phyloP scores from a whole-genome alignment of 2,888 invertebrate species.

The Tribolium freemani region DNA sequence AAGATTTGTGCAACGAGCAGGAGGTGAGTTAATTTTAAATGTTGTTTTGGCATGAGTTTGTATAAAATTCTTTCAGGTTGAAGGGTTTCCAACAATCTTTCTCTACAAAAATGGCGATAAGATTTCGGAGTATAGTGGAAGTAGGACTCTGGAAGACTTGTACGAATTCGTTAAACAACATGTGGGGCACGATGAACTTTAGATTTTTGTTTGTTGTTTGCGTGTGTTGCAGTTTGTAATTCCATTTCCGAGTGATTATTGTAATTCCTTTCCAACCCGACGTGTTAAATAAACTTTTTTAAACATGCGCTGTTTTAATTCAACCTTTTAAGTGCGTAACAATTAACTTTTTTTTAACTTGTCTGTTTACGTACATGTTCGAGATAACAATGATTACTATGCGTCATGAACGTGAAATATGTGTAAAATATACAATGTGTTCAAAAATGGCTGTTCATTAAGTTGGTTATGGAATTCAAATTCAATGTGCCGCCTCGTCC shows the following conservation, averaged over 20 bases:
- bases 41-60: slow-evolving; percentile 2
- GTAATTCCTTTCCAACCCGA: background rate
- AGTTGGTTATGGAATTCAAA: too few relatives aligned
- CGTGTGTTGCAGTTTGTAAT: background rate
- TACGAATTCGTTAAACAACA: slow-evolving; percentile 75
- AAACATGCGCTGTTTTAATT: background rate
- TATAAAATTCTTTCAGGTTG: slow-evolving; percentile 71
- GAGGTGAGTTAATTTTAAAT: slow-evolving; percentile 70
- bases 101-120: slow-evolving; percentile 84
- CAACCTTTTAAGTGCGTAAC: background rate
- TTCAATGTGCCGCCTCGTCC: too few relatives aligned
- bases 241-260: background rate
- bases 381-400: too few relatives aligned
- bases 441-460: too few relatives aligned
- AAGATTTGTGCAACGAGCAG: slow-evolving; percentile 81
- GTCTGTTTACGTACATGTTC: too few relatives aligned
- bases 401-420: too few relatives aligned
- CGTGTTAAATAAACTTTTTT: background rate
- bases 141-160: slow-evolving; percentile 76
- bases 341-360: too few relatives aligned
- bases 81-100: slow-evolving; percentile 86
- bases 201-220: slow-evolving; percentile 56
- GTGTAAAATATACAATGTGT: too few relatives aligned
- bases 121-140: slow-evolving; percentile 78
- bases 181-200: slow-evolving; percentile 76